These are phyloP conservation scores for Cryptotis parvus DNA, from an alignment of 2,113 vertebrate genomes.

Conservation along the genomic window DNA sequence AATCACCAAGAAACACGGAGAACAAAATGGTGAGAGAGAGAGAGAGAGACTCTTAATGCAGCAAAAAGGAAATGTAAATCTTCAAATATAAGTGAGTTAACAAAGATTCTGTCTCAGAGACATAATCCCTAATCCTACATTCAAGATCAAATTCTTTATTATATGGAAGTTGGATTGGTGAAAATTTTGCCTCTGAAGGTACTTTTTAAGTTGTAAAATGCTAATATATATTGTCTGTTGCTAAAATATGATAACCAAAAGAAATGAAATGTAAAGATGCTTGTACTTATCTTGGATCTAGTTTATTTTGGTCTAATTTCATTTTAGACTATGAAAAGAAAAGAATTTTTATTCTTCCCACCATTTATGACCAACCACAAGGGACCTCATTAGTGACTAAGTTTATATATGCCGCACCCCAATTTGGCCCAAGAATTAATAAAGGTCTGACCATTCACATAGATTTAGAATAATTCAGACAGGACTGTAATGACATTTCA, in stretches of 20 bases:
- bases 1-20: too few relatives aligned
- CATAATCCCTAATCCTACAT: neutral
- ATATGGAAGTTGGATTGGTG: neutral
- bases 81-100: too few relatives aligned
- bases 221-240: neutral
- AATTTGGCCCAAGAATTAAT: conserved; percentile 23
- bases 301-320: conserved; percentile 9
- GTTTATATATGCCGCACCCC: conserved; percentile 3
- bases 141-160: neutral
- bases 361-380: neutral
- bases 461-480: conserved; percentile 3
- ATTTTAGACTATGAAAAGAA: conserved; percentile 2
- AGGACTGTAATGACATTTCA: conserved; percentile 15
- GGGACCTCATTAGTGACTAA: conserved; percentile 42
- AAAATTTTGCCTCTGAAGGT: neutral
- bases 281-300: neutral
- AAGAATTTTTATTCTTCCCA: conserved; percentile 4
- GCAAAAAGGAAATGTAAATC: too few relatives aligned
- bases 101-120: neutral
- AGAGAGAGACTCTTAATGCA: too few relatives aligned
- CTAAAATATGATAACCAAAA: neutral
- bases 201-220: neutral
- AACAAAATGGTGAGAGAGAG: too few relatives aligned
- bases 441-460: neutral
- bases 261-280: neutral